Conservation (phyloP, 2,888 invertebrate genomes). For the Isotomurus palustris region DNA sequence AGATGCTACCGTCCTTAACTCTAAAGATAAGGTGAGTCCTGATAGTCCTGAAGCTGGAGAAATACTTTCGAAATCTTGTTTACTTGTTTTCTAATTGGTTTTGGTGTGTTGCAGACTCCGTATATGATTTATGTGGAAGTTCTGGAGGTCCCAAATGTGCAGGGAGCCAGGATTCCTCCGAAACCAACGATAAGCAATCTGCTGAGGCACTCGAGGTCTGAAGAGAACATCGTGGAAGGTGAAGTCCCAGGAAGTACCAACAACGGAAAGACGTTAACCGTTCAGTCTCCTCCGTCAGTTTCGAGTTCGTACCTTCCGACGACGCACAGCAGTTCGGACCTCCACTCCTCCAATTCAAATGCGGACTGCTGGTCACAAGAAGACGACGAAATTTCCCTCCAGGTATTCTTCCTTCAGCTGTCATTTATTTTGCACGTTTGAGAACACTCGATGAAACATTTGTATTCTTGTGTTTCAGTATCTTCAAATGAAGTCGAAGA, state of each 20-base stretch:
- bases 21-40: constrained; percentile 79
- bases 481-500: constrained; percentile 59
- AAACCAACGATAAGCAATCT: constrained; percentile 70
- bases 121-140: constrained; percentile 98
- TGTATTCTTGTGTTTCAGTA: constrained; percentile 56
- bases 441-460: not conserved
- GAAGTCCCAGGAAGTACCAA: constrained; percentile 48
- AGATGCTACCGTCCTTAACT: constrained; percentile 95
- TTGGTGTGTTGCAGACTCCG: constrained; percentile 64
- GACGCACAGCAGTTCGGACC: constrained; percentile 46
- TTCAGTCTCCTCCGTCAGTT: constrained; percentile 48
- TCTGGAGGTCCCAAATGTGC: constrained; percentile 76
- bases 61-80: not conserved
- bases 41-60: constrained; percentile 1
- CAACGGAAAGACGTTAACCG: constrained; percentile 14
- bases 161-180: constrained; percentile 79
- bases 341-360: constrained; percentile 49
- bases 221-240: constrained; percentile 72
- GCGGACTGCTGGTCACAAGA: constrained; percentile 91
- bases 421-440: constrained; percentile 3
- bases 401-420: constrained; percentile 52
- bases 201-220: constrained; percentile 86
- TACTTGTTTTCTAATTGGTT: constrained; percentile 26
- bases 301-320: constrained; percentile 48
- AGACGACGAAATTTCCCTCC: constrained; percentile 85